Base-by-base conservation (phyloP, 2,113 vertebrate genomes). In the Ramphastos sulfuratus region DNA sequence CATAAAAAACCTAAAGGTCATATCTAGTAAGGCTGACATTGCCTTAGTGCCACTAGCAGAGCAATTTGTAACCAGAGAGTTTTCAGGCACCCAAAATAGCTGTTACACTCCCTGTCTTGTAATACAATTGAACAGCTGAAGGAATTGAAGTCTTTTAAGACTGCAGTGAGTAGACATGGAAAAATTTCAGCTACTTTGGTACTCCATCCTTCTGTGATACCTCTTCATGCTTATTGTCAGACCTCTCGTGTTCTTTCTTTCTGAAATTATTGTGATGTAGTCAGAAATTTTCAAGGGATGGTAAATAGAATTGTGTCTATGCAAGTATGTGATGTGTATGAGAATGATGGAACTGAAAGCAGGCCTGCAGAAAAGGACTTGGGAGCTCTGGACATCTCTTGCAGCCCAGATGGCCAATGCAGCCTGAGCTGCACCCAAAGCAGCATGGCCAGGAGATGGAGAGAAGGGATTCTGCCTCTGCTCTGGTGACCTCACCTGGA, bases 1-100 rank as follows among this genome's bases (percentile, higher is more conserved):
- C 77, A 37, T 83, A 67, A 82, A 67, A 61, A 82, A 87, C 7
- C 28, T 65, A 70, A 90, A 92, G 85, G 85, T 95, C 82, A 19
- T 39, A 14, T 56, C 63, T 87, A 69, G 20, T 48, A 76, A 82
- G 60, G 16, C 11, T 77, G 56, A 23, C 76, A 37, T 71, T 85
- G 72, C 65, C 64, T 85, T 87, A 59, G 71, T 70, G 64, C 61
- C 69, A 81, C 91, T 77, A 88, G 56, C 67, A 46, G 12, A 56
- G 66, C 23, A 82, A 25, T 95, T 85, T 87, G 64, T 90, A 85
- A 93, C 18, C 64, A 55, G 63, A 91, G 44, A 80, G 52, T 67
- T 82, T 64, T 60, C 5, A 3, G 48, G 60, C 52, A 81, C 19
- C 17, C 79, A 67, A 71, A 87, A 50, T 77, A 50, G 58, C 71